Evolutionary conservation across 1,140 invertebrate genomes (phyloP).

Genomic region (Bombus impatiens): DNA sequence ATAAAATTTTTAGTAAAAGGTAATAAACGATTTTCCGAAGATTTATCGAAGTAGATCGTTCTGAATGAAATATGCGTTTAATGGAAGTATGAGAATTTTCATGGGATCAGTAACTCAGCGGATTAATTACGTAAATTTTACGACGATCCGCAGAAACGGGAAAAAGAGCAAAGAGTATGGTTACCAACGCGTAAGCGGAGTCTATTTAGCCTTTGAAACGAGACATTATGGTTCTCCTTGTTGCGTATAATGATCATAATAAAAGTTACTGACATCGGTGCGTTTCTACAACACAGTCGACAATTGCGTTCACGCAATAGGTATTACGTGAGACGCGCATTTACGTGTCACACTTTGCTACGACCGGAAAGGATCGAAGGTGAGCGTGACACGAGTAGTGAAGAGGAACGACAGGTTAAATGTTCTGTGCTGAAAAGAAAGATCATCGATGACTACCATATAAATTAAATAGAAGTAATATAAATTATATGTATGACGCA

Average conservation of each 20-base stretch:
- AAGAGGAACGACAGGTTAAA: constrained; percentile 25
- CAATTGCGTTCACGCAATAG: constrained; percentile 47
- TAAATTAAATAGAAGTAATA: constrained; percentile 3
- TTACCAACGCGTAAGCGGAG: constrained; percentile 42
- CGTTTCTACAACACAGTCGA: constrained; percentile 57
- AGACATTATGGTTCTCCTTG: constrained; percentile 30
- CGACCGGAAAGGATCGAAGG: constrained; percentile 47
- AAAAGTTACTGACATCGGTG: constrained; percentile 46
- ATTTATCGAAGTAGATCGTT: neutral
- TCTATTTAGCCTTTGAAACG: constrained; percentile 40
- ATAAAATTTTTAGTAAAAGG: too few species aligned
- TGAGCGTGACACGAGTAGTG: constrained; percentile 32
- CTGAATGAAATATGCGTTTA: neutral
- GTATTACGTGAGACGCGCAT: constrained; percentile 33
- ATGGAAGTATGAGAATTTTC: neutral
- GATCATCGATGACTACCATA: neutral
- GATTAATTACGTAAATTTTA: constrained; percentile 39
- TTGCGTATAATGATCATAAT: constrained; percentile 46
- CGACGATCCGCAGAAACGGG: constrained; percentile 25
- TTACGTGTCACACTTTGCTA: constrained; percentile 37
- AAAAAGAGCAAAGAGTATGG: constrained; percentile 9
- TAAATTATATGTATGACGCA: neutral
- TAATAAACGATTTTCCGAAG: neutral
- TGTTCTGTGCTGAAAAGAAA: constrained; percentile 20
- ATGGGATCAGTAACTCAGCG: constrained; percentile 46